Evolutionary conservation across 2,113 vertebrate species (phyloP).

Genomic region (Clarias batrachus): DNA sequence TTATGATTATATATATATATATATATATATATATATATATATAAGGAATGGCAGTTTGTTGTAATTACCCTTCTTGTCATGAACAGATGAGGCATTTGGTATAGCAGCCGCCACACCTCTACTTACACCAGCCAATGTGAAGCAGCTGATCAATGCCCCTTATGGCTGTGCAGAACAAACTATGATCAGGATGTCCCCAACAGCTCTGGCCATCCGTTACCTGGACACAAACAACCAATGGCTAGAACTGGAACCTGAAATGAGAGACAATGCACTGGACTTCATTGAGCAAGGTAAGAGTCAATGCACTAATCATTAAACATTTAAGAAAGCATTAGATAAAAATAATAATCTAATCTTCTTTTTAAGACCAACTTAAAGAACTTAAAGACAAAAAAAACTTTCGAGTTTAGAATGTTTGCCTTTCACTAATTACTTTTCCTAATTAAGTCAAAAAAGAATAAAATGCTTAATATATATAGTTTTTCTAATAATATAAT

Average conservation of each 20-base stretch:
- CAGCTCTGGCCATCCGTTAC: conserved; percentile 75
- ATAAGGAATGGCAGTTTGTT: neutral
- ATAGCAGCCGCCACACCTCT: conserved; percentile 61
- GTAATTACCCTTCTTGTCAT: neutral
- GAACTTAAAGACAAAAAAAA: too few species aligned
- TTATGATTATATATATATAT: neutral
- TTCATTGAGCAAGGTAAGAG: conserved; percentile 69
- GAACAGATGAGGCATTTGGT: conserved; percentile 59
- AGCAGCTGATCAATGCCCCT: conserved; percentile 68
- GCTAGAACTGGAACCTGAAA: conserved; percentile 67
- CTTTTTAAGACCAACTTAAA: neutral
- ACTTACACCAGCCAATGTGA: conserved; percentile 69
- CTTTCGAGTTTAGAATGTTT: neutral
- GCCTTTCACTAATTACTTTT: neutral
- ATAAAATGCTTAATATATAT: neutral
- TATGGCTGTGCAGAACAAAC: conserved; percentile 80
- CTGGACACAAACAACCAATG: conserved; percentile 78
- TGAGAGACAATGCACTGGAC: conserved; percentile 70
- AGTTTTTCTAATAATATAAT: too few species aligned
- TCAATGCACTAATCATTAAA: neutral
- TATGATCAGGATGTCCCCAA: conserved; percentile 70
- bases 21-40: neutral
- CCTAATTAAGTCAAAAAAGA: neutral
- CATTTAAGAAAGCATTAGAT: neutral
- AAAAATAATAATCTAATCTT: neutral